Conservation (phyloP, 2,888 invertebrate genomes). For the Chirona hameri region DNA sequence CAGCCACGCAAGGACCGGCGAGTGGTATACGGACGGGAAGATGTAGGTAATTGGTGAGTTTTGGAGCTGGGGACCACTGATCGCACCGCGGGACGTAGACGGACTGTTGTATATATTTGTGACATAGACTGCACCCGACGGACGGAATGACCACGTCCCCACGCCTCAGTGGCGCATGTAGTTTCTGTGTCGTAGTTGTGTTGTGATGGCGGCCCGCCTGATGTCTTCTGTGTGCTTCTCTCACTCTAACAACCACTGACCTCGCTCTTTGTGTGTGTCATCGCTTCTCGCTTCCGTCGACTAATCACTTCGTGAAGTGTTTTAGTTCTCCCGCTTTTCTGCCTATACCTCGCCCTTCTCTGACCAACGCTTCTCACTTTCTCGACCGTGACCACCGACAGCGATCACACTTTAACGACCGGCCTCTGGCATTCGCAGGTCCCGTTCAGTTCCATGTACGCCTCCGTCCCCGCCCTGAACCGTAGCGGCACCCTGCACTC, state of each 20-base stretch:
- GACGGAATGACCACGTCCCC: neutral
- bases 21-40: no score
- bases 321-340: neutral
- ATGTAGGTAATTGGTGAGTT: no score
- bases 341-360: neutral
- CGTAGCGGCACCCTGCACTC: neutral
- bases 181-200: neutral
- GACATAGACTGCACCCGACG: neutral
- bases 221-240: neutral
- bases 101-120: neutral
- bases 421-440: neutral
- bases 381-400: neutral
- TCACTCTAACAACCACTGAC: no score
- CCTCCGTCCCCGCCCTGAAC: slow-evolving; percentile 1
- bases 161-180: neutral
- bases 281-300: neutral
- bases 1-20: no score
- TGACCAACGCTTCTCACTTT: neutral
- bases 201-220: slow-evolving; percentile 1
- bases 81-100: no score
- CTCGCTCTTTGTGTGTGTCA: neutral
- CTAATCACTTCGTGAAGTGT: neutral
- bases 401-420: neutral
- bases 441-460: neutral
- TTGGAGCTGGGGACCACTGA: no score